These are phyloP conservation scores for Drosophila borealis DNA, from an alignment of 2,888 invertebrate species.

Conservation along the genomic window DNA sequence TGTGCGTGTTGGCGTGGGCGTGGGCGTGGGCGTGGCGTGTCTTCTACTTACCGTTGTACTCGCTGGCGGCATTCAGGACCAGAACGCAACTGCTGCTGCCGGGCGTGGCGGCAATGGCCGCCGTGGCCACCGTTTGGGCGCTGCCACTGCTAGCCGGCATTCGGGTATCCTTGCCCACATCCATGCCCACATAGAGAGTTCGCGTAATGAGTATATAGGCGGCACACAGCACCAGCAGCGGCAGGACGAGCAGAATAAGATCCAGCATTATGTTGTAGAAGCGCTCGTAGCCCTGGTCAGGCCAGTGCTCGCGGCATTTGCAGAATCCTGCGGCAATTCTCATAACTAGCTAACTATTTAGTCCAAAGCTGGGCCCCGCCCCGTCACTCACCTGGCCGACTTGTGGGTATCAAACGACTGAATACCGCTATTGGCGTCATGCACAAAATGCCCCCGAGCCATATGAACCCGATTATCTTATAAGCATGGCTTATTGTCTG, in stretches of 20 bases:
- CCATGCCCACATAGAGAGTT: constrained; percentile 83
- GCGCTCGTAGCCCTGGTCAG: constrained; percentile 86
- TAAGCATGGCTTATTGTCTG: constrained; percentile 91
- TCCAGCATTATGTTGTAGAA: constrained; percentile 88
- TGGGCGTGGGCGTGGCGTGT: neutral
- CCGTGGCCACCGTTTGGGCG: constrained; percentile 25
- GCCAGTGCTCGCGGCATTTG: constrained; percentile 88
- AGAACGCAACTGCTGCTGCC: constrained; percentile 63
- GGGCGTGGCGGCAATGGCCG: constrained; percentile 27
- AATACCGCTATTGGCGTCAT: constrained; percentile 89
- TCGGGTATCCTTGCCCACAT: constrained; percentile 75
- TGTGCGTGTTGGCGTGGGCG: too few relatives aligned
- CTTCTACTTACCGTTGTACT: constrained; percentile 54
- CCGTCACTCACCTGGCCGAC: constrained; percentile 79
- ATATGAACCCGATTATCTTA: constrained; percentile 88
- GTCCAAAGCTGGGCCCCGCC: neutral
- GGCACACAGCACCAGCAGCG: constrained; percentile 87
- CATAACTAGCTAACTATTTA: neutral
- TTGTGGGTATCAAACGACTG: constrained; percentile 87
- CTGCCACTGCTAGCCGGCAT: constrained; percentile 10
- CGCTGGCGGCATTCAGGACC: constrained; percentile 51
- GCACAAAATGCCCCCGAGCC: constrained; percentile 88
- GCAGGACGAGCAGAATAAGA: constrained; percentile 88
- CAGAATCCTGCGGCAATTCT: constrained; percentile 85
- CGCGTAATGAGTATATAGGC: constrained; percentile 87